Conservation (phyloP, 2,888 invertebrate species). For the Pyralis farinalis region DNA sequence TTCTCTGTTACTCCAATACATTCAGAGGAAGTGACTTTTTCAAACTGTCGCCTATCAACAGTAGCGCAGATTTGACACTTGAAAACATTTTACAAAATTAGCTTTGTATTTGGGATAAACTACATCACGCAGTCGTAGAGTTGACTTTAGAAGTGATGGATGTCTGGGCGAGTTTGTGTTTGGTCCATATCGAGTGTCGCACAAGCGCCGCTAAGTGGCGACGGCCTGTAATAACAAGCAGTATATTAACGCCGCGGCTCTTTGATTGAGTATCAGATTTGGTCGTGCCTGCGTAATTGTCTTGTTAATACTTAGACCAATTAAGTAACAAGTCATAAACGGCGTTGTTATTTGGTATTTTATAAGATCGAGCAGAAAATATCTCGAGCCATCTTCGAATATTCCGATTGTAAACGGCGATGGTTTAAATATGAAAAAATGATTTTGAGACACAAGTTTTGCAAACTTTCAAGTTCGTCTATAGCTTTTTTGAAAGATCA, state of each 20-base stretch:
- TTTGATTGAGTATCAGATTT: conserved; percentile 40
- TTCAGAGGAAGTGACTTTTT: conserved; percentile 40
- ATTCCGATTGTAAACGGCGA: too few species aligned
- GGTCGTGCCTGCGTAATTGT: conserved; percentile 10
- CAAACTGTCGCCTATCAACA: conserved; percentile 24
- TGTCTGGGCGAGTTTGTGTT: neutral
- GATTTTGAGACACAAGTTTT: too few species aligned
- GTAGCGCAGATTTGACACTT: conserved; percentile 10
- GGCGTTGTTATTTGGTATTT: too few species aligned
- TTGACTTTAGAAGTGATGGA: neutral
- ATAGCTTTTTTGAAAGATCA: too few species aligned
- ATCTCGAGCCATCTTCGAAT: too few species aligned
- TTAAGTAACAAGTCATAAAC: neutral
- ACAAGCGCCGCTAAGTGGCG: conserved; percentile 58
- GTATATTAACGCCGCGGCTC: conserved; percentile 46
- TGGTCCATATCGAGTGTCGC: conserved; percentile 49
- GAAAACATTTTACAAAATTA: neutral
- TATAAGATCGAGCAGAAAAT: too few species aligned
- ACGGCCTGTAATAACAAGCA: conserved; percentile 69
- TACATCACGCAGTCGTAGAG: neutral
- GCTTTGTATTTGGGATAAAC: neutral
- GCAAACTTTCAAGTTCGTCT: too few species aligned
- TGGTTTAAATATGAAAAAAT: too few species aligned
- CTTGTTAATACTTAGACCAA: neutral
- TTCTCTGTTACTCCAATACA: conserved; percentile 47